A percentile compares a stretch with the other conserved stretches of the same genome.
These are phyloP conservation scores for Dicrostonyx torquatus DNA, from an alignment of 2,797 vertebrate species.

Conservation along the genomic window DNA sequence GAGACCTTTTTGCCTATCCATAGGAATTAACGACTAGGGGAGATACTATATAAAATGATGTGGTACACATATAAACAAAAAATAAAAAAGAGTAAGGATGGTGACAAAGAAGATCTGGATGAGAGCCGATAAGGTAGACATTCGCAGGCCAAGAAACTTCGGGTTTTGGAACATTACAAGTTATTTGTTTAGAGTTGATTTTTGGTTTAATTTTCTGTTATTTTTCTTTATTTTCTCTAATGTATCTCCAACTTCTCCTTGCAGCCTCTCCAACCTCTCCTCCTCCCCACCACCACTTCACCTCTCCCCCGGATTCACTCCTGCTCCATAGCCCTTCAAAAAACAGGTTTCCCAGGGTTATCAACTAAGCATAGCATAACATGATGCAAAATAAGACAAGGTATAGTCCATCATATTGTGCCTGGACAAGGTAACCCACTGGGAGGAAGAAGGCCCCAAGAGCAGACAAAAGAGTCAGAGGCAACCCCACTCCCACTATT, in stretches of 20 bases:
- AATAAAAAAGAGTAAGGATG: not conserved
- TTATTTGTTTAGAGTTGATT: not conserved
- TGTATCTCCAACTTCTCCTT: not conserved
- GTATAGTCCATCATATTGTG: too few species aligned
- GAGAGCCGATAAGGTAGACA: not conserved
- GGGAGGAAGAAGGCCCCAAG: not conserved
- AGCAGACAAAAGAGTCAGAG: not conserved
- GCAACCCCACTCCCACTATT: not conserved
- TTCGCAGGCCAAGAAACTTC: not conserved
- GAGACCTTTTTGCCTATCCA: not conserved
- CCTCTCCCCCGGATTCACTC: not conserved
- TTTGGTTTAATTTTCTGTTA: not conserved
- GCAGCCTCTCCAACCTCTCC: not conserved
- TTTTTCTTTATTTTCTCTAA: not conserved
- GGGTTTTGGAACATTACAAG: not conserved
- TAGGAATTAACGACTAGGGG: not conserved
- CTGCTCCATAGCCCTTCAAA: not conserved
- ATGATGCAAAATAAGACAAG: not conserved
- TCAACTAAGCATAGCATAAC: not conserved
- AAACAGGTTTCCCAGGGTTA: not conserved
- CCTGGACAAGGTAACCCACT: not conserved
- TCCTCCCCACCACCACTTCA: not conserved
- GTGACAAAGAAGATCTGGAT: not conserved
- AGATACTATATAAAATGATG: not conserved
- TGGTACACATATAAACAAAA: not conserved